Evolutionary conservation across 2,888 invertebrate genomes (phyloP).

Genomic region (Orthosia incerta): DNA sequence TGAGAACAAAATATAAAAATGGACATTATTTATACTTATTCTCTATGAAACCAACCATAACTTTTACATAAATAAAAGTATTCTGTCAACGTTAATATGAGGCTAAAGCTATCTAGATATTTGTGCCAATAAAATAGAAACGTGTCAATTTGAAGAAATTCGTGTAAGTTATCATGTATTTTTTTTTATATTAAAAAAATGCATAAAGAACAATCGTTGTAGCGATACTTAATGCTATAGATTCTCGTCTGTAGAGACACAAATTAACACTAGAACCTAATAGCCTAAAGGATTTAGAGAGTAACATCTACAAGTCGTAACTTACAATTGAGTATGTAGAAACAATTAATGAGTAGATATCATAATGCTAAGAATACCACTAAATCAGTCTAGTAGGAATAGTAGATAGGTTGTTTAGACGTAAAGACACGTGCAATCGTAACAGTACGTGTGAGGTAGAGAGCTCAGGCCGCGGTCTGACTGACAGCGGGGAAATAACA

Average conservation of each 20-base stretch:
- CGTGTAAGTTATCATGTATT: slow-evolving; percentile 69
- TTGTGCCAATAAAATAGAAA: slow-evolving; percentile 87
- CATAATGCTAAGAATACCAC: slow-evolving; percentile 84
- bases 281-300: slow-evolving; percentile 70
- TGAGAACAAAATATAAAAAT: slow-evolving; percentile 64
- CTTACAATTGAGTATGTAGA: slow-evolving; percentile 80
- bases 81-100: slow-evolving; percentile 76
- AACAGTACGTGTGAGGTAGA: slow-evolving; percentile 83
- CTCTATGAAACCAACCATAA: slow-evolving; percentile 62
- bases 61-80: slow-evolving; percentile 68
- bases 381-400: slow-evolving; percentile 90
- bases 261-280: slow-evolving; percentile 70
- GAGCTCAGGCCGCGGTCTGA: slow-evolving; percentile 65
- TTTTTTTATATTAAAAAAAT: slow-evolving; percentile 76
- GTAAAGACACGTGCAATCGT: slow-evolving; percentile 81
- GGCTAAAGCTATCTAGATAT: slow-evolving; percentile 81
- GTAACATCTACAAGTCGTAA: slow-evolving; percentile 75
- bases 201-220: slow-evolving; percentile 87
- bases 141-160: slow-evolving; percentile 82
- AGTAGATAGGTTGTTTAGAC: slow-evolving; percentile 79
- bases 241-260: slow-evolving; percentile 69
- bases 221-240: slow-evolving; percentile 78
- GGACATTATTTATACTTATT: slow-evolving; percentile 63
- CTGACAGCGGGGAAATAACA: slow-evolving; percentile 43
- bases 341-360: slow-evolving; percentile 75